Conservation (phyloP, 2,113 vertebrate species). For the Mormoops blainvillei region DNA sequence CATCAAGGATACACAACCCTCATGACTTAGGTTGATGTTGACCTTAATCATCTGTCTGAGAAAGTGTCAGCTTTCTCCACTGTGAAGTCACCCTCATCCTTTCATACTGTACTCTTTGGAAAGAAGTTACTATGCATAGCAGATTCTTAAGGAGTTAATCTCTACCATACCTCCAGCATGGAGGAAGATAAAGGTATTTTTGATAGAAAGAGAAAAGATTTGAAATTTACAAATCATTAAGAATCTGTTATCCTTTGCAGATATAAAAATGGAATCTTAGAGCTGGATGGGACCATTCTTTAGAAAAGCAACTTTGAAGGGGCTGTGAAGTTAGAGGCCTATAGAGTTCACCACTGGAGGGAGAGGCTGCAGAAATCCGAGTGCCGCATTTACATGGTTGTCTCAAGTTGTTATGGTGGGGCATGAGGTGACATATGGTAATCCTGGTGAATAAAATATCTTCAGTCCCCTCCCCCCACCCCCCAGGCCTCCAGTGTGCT, state of each 20-base stretch:
- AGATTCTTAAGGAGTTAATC: neutral
- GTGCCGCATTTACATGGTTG: neutral
- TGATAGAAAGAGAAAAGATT: neutral
- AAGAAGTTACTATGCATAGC: neutral
- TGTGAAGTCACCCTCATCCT: neutral
- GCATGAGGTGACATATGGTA: neutral
- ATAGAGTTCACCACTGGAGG: neutral
- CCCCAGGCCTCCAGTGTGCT: neutral
- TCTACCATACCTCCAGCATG: neutral
- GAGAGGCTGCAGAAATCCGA: neutral
- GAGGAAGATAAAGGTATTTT: neutral
- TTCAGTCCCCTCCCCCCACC: neutral
- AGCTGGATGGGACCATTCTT: neutral
- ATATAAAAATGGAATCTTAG: neutral
- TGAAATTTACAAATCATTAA: neutral
- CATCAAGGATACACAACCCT: neutral
- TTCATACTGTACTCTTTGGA: neutral
- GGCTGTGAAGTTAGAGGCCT: neutral
- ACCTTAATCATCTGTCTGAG: neutral
- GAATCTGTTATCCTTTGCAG: slow-evolving; percentile 1
- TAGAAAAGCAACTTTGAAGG: neutral
- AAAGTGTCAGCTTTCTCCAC: neutral
- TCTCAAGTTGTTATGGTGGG: neutral
- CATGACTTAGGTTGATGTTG: neutral
- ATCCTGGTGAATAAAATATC: neutral